These are phyloP conservation scores for Drosophila parthenogenetica DNA, from an alignment of 2,888 invertebrate species.

Conservation along the genomic window DNA sequence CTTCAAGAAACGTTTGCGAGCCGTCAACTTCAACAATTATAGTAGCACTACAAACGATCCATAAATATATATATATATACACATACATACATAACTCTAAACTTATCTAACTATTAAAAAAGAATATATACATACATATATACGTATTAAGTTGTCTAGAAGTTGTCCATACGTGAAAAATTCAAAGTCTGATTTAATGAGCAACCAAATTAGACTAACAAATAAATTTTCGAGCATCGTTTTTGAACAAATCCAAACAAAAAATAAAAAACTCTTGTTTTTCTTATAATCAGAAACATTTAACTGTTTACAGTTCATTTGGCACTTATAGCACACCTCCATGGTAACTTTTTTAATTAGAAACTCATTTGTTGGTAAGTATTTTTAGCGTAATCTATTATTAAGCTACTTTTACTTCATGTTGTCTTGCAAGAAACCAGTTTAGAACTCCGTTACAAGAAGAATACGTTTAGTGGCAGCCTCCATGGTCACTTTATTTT, in stretches of 20 bases:
- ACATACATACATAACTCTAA: constrained; percentile 10
- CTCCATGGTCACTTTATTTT: too few species aligned
- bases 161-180: constrained; percentile 1
- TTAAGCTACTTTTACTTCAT: too few species aligned
- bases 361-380: too few species aligned
- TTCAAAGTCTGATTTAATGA: constrained; percentile 49
- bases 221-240: constrained; percentile 17
- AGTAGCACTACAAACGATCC: constrained; percentile 9
- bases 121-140: background rate
- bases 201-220: constrained; percentile 15
- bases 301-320: background rate
- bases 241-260: too few species aligned
- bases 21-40: constrained; percentile 30
- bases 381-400: too few species aligned
- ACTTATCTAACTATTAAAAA: background rate
- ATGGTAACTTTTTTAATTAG: background rate
- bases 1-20: constrained; percentile 66
- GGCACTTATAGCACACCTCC: background rate
- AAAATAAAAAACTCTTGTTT: too few species aligned
- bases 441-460: too few species aligned
- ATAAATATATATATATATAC: constrained; percentile 3
- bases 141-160: background rate
- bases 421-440: too few species aligned
- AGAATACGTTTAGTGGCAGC: too few species aligned
- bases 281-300: background rate